Evolutionary conservation across 1,140 invertebrate genomes (phyloP), one percentile per base, ranked within the genome.

Genomic region (Cherax quadricarinatus): DNA sequence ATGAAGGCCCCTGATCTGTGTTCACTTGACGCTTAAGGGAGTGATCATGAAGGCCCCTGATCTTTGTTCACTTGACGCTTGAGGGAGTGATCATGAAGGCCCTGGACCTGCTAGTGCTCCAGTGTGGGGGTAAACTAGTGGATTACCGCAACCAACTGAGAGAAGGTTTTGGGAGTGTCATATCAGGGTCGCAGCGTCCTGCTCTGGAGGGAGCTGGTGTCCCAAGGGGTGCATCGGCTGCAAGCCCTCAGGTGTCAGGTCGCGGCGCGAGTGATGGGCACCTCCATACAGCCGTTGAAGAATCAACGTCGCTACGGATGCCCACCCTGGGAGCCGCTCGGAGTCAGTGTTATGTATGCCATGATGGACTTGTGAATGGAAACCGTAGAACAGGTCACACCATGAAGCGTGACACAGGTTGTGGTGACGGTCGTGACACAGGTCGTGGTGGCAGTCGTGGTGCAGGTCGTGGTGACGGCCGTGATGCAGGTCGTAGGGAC

Each of bases 1-100:
- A 89, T 89, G 88, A 89, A 89, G 88, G 41, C 88, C 41, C 88
- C 84, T 89, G 88, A 89, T 80, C 62, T 89, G 88, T 41, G 30
- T 41, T 41, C 30, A 41, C 30, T 41, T 41, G 30, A 41, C 30
- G 30, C 30, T 41, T 41, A 2, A 41, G 30, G 30, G 30, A 41
- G 30, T 41, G 2, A 41, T 41, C 30, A 2, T 41, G 2, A 41
- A 41, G 30, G 0, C 53, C 6, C 62, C n/a, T 21, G 48, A n/a
- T 73, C 57, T n/a, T 21, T 41, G 60, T 70, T 30, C 5, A 30
- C 12, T 66, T 16, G 48, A 30, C 21, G 53, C 62, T 75, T 83
- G 60, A 7, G 88, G 60, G 60, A 89, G 88, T 89, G 73, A 78
- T 21, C 81, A 89, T 89, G 88, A 89, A 89, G 88, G 41, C 88